Evolutionary conservation across 2,113 vertebrate species (phyloP), one percentile per base, ranked within the genome.

Genomic region (Chaetura pelagica): DNA sequence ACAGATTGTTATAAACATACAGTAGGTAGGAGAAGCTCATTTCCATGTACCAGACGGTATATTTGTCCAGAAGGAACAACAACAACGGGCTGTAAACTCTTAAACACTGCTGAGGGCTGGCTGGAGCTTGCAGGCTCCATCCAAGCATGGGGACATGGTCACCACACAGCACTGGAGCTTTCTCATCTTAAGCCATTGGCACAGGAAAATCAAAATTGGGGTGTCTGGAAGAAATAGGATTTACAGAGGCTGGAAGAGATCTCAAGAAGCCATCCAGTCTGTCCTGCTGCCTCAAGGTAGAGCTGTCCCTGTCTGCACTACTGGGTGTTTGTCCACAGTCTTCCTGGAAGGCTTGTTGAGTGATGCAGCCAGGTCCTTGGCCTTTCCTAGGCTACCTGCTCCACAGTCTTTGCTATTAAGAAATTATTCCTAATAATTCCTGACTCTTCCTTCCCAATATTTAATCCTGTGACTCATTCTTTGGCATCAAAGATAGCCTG

Each of bases 1-100:
- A 27, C 92, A 90, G 80, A 76, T 94, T 76, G 66, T 83, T 91
- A 59, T 8, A 81, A 85, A 85, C 51, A 76, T 42, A 27, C 92
- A 88, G 91, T 80, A 90, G 92, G 92, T 7, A 95, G 51, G 59
- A 83, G 93, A 89, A 94, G 87, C 89, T 94, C 85, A 40, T 21
- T 66, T 71, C 69, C 18, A 13, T 20, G 73, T 7, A 91, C 73
- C 74, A 82, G 76, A n/a, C 64, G 21, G 17, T 54, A 24, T 57
- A 61, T 75, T 81, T 75, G 79, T 87, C 89, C 74, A 94, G 91
- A 24, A 95, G 88, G 80, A 85, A 67, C 59, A 76, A 58, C 81
- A 74, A 64, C 84, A 75, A 64, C 4, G 4, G 87, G 34, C 46
- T 94, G 86, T 52, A 85, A 93, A 78, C 63, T 62, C 51, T 26